Conservation (phyloP, 64 coral and sea anemone genomes). For the Montipora capricornis region DNA sequence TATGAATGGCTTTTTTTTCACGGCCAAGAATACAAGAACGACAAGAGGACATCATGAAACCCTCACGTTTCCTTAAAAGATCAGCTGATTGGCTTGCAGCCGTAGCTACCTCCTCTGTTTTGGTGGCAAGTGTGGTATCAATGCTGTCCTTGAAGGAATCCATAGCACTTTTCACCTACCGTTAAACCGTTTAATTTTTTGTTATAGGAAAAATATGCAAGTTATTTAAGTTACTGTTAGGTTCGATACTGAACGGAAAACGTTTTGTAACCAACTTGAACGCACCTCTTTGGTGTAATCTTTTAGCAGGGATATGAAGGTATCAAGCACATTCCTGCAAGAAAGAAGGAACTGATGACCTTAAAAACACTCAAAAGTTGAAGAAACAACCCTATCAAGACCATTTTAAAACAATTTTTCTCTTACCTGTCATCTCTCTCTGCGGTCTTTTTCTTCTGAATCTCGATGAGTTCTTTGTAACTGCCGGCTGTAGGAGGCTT, state of each 20-base stretch:
- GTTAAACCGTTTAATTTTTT: neutral
- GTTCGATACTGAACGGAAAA: neutral
- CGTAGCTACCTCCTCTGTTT: constrained; percentile 67
- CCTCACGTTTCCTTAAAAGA: constrained; percentile 80
- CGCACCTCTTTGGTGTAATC: constrained; percentile 96
- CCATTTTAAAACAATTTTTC: neutral
- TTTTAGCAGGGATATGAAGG: constrained; percentile 92
- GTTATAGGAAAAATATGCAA: neutral
- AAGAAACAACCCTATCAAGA: too few species aligned
- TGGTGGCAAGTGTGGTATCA: constrained; percentile 64
- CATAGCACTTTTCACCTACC: constrained; percentile 75
- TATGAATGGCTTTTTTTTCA: neutral
- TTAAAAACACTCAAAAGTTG: too few species aligned
- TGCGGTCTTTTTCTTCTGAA: constrained; percentile 79
- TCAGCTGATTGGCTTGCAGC: constrained; percentile 75
- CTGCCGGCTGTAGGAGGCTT: constrained; percentile 19
- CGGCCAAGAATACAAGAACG: neutral
- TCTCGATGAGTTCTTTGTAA: constrained; percentile 76
- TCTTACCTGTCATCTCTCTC: constrained; percentile 83
- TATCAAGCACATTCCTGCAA: constrained; percentile 91
- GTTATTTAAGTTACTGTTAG: neutral
- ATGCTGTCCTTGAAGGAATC: constrained; percentile 84
- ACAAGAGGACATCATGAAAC: neutral
- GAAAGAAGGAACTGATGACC: neutral
- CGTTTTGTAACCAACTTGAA: neutral